Evolutionary conservation across 2,113 vertebrate genomes (phyloP).

Genomic region (Myotis brandtii): DNA sequence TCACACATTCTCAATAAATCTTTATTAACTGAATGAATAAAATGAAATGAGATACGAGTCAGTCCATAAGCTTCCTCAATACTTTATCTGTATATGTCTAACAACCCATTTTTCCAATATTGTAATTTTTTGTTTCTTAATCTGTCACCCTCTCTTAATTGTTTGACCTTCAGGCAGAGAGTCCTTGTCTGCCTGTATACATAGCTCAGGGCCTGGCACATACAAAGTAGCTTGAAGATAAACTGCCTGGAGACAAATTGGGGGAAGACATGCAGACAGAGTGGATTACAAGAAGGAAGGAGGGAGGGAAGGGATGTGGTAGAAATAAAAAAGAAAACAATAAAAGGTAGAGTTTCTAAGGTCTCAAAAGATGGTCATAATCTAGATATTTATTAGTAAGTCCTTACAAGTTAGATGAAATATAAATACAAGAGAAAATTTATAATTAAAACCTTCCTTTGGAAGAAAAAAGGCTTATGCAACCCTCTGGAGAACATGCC

Average conservation of each 20-base stretch:
- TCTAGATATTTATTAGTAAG: neutral
- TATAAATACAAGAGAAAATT: conserved; percentile 9
- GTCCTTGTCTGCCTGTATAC: neutral
- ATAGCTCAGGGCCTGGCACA: neutral
- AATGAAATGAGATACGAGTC: neutral
- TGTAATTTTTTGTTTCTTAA: neutral
- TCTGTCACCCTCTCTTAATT: neutral
- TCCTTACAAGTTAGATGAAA: neutral
- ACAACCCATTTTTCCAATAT: neutral
- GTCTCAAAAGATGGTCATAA: neutral
- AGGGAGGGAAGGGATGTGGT: neutral
- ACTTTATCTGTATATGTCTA: neutral
- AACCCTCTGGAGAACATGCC: conserved; percentile 14
- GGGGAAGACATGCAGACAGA: neutral
- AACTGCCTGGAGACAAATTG: neutral
- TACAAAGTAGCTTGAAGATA: neutral
- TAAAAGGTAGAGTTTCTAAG: neutral
- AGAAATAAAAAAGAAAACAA: neutral
- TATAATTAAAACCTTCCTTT: conserved; percentile 58
- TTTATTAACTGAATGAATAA: neutral
- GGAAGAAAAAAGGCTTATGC: conserved; percentile 34
- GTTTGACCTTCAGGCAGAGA: neutral
- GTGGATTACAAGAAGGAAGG: neutral
- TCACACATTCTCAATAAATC: neutral
- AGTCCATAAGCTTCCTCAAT: neutral